Base-by-base conservation (phyloP, 2,113 vertebrate genomes). In the Epinephelus lanceolatus region DNA sequence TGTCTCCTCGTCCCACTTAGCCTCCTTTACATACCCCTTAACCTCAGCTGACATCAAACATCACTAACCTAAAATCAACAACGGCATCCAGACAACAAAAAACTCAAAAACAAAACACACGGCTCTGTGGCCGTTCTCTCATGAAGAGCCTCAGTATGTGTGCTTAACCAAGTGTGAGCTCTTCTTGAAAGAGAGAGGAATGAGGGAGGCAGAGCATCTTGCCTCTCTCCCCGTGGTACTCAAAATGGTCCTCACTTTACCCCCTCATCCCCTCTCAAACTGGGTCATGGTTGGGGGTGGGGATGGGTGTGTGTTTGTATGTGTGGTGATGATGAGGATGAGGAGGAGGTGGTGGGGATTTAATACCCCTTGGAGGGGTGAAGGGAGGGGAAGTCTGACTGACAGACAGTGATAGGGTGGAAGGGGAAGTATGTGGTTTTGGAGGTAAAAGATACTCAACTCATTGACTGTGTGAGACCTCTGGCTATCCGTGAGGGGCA, bases 251-350 rank as follows among this genome's bases (percentile, higher is more conserved):
- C 92, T 89, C 89, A 86, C 90, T 94, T 90, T 90, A 91, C 92
- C 89, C 91, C 90, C 78, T 88, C 85, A 90, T 90, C 71, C 88
- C 86, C 86, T 81, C 52, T 66, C 91, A 87, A 96, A 91, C 80
- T 95, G 94, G 95, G 94, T 95, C 95, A 95, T 55, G 88, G 91
- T 84, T 87, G 88, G 90, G 86, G 88, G 88, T 90, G 76, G 88
- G 86, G 75, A 60, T 73, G 83, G 56, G 76, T 81, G 55, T 37
- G 63, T 47, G 72, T 80, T 17, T 66, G 27, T 51, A 21, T 80
- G 71, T 75, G 47, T 57, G 75, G 53, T 71, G 45, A 19, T 67
- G 87, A 85, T 18, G 87, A 63, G 25, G 62, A 66, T 21, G 85
- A 70, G 61, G 60, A 76, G 66, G 83, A 42, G 83, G 73, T 73